Evolutionary conservation across 2,888 invertebrate genomes (phyloP), one percentile per base, ranked within the genome.

Genomic region (Euplexia lucipara): DNA sequence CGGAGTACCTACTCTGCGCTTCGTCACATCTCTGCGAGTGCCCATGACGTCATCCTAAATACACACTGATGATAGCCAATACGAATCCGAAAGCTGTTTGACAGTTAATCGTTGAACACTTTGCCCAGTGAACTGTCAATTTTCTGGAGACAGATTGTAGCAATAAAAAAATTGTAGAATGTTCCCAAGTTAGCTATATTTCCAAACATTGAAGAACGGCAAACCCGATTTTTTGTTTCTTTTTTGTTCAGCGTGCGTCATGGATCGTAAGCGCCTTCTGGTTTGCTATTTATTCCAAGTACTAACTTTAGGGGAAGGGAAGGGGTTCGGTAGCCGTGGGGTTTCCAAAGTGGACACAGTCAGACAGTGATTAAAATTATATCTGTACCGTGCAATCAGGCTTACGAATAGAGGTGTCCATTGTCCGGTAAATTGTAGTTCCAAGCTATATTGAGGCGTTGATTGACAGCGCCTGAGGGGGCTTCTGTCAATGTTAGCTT

Each of bases 391-490:
- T 34, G 37, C 5, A 20, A 42, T 49, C 22, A 26, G 12, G n/a
- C 4, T 52, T 48, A 42, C n/a, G 14, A 53, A 49, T 30, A 65
- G 16, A n/a, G 12, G 30, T 66, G 12, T 34, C 8, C 32, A 54
- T 54, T 66, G 37, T 54, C 10, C 35, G 10, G 6, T 64, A 16
- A 30, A 52, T 42, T 64, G 34, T 34, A 35, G 18, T 42, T 64
- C 41, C 8, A 16, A 1, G n/a, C 26, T 51, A 10, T 51, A 10
- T 42, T 20, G 10, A 16, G n/a, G 41, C 34, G 16, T 64, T 49
- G 63, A 51, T 41, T 63, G 51, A 20, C 62, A 61, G 37, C 10
- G 30, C 61, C 22, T 22, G 22, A 61, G 61, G 35, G n/a, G 45
- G 10, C 20, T 61, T 0, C 20, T 20, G 16, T 8, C 45, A 47